These are phyloP conservation scores for Drosophila antonietae DNA, from an alignment of 2,888 invertebrate species.

Conservation along the genomic window DNA sequence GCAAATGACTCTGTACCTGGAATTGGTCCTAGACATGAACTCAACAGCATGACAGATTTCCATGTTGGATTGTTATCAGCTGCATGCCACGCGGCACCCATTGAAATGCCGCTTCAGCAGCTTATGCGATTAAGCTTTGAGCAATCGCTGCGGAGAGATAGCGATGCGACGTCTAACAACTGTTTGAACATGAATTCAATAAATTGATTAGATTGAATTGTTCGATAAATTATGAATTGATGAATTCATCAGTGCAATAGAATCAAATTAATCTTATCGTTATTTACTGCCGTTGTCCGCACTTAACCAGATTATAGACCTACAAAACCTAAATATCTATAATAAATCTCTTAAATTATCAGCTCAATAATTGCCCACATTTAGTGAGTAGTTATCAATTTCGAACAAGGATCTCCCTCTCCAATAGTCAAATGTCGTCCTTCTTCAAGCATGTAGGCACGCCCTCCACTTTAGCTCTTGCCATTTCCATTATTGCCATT, in stretches of 20 bases:
- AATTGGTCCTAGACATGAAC: constrained; percentile 20
- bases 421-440: background rate
- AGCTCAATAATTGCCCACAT: background rate
- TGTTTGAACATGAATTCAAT: background rate
- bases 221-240: too few relatives aligned
- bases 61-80: constrained; percentile 28
- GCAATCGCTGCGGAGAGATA: constrained; percentile 35
- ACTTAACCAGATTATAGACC: too few relatives aligned
- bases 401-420: background rate
- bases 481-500: constrained; percentile 44
- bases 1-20: constrained; percentile 45
- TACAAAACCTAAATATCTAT: background rate
- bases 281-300: too few relatives aligned
- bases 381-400: background rate
- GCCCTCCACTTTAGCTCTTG: constrained; percentile 48
- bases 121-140: constrained; percentile 9
- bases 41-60: constrained; percentile 63
- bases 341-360: background rate
- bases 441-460: constrained; percentile 26
- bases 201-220: background rate
- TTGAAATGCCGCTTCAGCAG: constrained; percentile 14
- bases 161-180: background rate
- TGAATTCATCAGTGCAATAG: background rate
- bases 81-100: constrained; percentile 29
- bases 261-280: background rate